Conservation (phyloP, 2,797 vertebrate genomes). For the Bryconaethiops microstoma region DNA sequence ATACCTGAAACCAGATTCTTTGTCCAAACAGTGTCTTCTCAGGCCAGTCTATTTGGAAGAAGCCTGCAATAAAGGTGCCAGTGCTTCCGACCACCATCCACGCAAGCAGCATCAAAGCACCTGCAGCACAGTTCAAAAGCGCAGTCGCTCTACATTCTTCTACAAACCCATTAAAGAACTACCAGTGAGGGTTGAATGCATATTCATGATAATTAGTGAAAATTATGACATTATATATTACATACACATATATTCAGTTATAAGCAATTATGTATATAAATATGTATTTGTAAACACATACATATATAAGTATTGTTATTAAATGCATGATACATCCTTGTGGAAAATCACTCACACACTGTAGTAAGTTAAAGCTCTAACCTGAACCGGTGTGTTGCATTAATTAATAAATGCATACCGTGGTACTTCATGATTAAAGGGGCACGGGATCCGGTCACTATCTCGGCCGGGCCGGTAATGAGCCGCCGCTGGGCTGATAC, state of each 20-base stretch:
- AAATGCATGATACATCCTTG: too few relatives aligned
- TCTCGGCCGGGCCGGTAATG: conserved; percentile 67
- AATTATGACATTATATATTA: too few relatives aligned
- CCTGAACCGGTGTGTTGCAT: not conserved
- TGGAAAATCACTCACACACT: too few relatives aligned
- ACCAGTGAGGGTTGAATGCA: not conserved
- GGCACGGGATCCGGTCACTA: conserved; percentile 78
- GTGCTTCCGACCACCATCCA: conserved; percentile 83
- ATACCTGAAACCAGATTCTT: conserved; percentile 87
- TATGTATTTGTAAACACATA: too few relatives aligned
- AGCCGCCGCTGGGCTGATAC: conserved; percentile 72
- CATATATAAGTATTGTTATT: too few relatives aligned
- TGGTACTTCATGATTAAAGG: conserved; percentile 78
- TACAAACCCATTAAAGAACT: too few relatives aligned
- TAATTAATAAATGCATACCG: conserved; percentile 68
- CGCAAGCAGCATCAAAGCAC: conserved; percentile 81
- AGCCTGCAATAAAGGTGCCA: conserved; percentile 80
- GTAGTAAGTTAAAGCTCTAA: too few relatives aligned
- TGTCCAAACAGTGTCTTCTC: conserved; percentile 75
- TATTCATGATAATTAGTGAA: too few relatives aligned
- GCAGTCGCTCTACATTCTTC: not conserved
- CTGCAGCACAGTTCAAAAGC: conserved; percentile 60
- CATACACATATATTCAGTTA: too few relatives aligned
- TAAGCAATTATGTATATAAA: too few relatives aligned
- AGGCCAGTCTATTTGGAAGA: conserved; percentile 82